Base-by-base conservation (phyloP, 2,797 vertebrate species). In the Rhynchotus rufescens region DNA sequence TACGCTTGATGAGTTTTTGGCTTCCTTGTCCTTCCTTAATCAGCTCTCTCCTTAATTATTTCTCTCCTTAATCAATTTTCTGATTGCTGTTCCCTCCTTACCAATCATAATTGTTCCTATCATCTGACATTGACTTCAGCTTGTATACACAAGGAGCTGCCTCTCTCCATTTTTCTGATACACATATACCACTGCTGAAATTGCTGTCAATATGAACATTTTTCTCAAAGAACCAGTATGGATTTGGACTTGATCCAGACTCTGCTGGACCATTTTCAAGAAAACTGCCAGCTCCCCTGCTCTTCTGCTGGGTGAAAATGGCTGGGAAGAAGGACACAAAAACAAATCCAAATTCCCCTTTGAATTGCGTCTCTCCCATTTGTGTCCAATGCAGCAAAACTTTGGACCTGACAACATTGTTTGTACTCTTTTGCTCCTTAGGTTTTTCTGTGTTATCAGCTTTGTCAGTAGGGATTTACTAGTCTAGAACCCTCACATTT, bases 21-120 rank as follows among this genome's bases (percentile, higher is more conserved):
- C 64, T 95, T 92, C 83, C 64, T 86, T 76, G 91, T 64, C 34
- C 51, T 79, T 86, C 38, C 51, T 79, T 86, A 88, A 92, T 92
- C 80, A 94, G n/a, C 62, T 91, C 38, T 73, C 59, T 73, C 36
- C 2, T 0, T 80, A 93, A 92, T 91, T 91, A 89, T 81, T 89
- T 89, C n/a, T 91, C 20, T 89, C 59, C 30, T 75, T 91, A 92
- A 95, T 95, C 80, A 95, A 57, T 73, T 89, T 60, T 69, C 78
- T 95, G 93, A 93, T 95, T 94, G 81, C 30, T 86, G 22, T 86
- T 92, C n/a, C 16, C 34, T 80, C 26, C 79, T 44, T 80, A 86
- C 60, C 60, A 88, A 20, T 49, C 20, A 56, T 44, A 25, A 73
- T 76, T 92, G 65, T 89, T 88, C n/a, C 34, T 32, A 44, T 86